Percentiles rank a stretch among this genome's conserved stretches.
Evolutionary conservation across 2,888 invertebrate genomes (phyloP).

Genomic region (Halictus ligatus): DNA sequence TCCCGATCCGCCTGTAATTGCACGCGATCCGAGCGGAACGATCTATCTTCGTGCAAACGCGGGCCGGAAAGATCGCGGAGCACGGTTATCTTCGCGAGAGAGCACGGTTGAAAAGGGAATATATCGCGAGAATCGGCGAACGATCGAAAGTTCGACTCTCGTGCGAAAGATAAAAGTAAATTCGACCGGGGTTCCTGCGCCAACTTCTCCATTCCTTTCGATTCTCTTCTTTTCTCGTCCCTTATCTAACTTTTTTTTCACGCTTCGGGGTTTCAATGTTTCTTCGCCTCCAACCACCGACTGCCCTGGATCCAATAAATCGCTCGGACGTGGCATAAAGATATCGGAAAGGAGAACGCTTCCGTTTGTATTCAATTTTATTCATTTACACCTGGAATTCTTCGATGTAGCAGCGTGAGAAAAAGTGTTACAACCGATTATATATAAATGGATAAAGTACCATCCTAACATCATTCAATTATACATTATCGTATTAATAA

Average conservation of each 20-base stretch:
- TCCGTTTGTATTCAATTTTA: not conserved
- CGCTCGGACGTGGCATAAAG: not conserved
- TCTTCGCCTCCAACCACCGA: not conserved
- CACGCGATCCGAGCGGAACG: not conserved
- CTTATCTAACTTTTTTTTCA: not conserved
- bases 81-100: not conserved
- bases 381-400: not conserved
- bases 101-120: not conserved
- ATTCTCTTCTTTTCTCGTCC: not conserved
- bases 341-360: not conserved
- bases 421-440: not conserved
- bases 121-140: not conserved
- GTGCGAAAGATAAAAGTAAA: not conserved
- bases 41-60: constrained; percentile 4
- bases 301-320: not conserved
- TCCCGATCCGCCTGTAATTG: not conserved
- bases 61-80: not conserved
- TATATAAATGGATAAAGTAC: too few species aligned
- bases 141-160: not conserved
- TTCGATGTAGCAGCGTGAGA: not conserved
- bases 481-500: too few species aligned
- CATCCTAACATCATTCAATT: too few species aligned
- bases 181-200: not conserved
- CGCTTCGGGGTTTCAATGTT: not conserved
- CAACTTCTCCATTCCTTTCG: not conserved